phyloP scores from a whole-genome alignment of 1,140 invertebrate species.

The Propsilocerus akamusi region DNA sequence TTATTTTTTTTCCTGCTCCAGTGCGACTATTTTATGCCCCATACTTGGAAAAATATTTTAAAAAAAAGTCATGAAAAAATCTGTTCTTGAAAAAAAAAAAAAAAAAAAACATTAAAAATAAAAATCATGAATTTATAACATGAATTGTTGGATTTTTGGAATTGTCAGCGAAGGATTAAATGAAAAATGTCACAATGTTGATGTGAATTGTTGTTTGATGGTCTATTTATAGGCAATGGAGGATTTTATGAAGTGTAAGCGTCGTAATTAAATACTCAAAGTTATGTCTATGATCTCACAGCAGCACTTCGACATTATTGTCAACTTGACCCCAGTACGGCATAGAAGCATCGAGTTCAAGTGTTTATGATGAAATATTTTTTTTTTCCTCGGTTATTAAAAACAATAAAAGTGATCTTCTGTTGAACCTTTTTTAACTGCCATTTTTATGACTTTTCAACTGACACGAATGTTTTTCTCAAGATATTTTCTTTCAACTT shows the following conservation, averaged over 20 bases:
- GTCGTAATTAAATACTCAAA: too few species aligned
- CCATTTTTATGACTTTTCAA: background rate
- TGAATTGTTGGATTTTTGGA: background rate
- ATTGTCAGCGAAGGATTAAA: slow-evolving; percentile 2
- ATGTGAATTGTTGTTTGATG: too few species aligned
- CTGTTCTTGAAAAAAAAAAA: background rate
- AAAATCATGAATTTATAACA: background rate
- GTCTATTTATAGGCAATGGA: too few species aligned
- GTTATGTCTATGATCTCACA: too few species aligned
- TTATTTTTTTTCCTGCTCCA: background rate
- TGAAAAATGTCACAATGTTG: background rate
- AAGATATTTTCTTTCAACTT: background rate
- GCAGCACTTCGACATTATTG: too few species aligned
- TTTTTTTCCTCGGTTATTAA: background rate
- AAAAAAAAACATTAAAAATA: background rate
- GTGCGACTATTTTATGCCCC: background rate
- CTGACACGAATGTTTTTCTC: background rate
- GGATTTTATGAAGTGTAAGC: too few species aligned
- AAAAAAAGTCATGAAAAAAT: background rate
- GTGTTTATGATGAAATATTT: background rate
- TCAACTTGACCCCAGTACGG: too few species aligned
- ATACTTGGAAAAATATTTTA: slow-evolving; percentile 1
- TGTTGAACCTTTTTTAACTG: background rate
- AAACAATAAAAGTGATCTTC: too few species aligned
- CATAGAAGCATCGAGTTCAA: background rate